Evolutionary conservation across 2,888 invertebrate genomes (phyloP), one percentile per base, ranked within the genome.

Genomic region (Parnassius orleans): DNA sequence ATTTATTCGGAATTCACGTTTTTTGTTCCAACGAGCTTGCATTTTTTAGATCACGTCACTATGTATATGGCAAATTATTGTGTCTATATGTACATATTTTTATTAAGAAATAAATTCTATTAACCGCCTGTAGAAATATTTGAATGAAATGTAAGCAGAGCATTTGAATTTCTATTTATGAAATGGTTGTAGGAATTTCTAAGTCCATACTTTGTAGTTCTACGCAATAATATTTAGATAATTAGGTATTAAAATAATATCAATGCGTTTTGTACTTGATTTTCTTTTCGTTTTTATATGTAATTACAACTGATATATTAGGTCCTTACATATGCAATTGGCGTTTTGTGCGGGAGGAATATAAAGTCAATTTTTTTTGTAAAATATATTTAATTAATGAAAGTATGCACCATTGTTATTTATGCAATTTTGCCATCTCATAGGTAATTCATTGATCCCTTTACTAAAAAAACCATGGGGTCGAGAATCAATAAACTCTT

Each of bases 61-160:
- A 12, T 7, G 12, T 46, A 33, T 60, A 51, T 55, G 60, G 60
- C 51, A 60, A 44, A 51, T 60, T 43, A 60, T 60, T 60, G 42
- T 60, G 24, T 60, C 33, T 53, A 51, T 52, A 46, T 53, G 53
- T n/a, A 11, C 43, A 43, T 9, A 33, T 33, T 33, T 24, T 33
- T 7, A 33, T 33, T 7, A 7, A 33, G 33, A 33, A 33, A 33
- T 33, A 33, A 33, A 7, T 5, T 33, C 7, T 12, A 44, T 44
- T 44, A 44, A 44, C 60, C 53, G 11, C 54, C 48, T 60, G 15
- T 41, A 60, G 60, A 53, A 15, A 60, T 48, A 59, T 50, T 19
- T 50, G 43, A 55, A 60, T 60, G 55, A 54, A 55, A 53, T 59
- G 1, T 41, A 11, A 10, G 24, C 5, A 24, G 50, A 55, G 24